Conservation (phyloP, 2,888 invertebrate genomes). For the Cephus pygmeus region DNA sequence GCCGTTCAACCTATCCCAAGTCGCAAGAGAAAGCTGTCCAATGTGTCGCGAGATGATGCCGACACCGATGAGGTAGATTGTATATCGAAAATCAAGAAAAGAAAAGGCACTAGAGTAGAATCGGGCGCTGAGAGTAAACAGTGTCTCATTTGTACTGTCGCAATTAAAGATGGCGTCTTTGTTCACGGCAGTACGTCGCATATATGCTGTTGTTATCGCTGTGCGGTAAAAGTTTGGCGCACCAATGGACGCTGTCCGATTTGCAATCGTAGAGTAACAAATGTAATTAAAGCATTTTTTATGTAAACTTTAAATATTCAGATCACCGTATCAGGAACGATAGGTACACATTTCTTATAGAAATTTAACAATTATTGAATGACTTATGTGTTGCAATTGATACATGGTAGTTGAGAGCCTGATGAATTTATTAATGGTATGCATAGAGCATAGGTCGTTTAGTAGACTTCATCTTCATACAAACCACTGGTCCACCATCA, state of each 20-base stretch:
- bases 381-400: not conserved
- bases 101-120: not conserved
- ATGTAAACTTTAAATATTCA: constrained; percentile 24
- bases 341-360: not conserved
- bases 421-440: too few species aligned
- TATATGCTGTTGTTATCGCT: constrained; percentile 78
- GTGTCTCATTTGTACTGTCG: constrained; percentile 74
- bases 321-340: not conserved
- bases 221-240: constrained; percentile 76
- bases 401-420: not conserved
- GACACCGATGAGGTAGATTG: constrained; percentile 1
- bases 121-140: constrained; percentile 54
- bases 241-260: constrained; percentile 75
- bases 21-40: not conserved
- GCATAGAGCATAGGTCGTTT: too few species aligned
- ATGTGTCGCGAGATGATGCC: not conserved
- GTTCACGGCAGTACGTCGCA: constrained; percentile 76
- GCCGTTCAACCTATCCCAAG: not conserved
- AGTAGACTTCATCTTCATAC: too few species aligned
- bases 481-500: not conserved
- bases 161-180: constrained; percentile 76
- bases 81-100: not conserved
- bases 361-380: not conserved
- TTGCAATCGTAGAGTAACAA: constrained; percentile 76
- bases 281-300: constrained; percentile 72